A percentile compares a stretch with the other conserved stretches of the same genome.
Conservation (phyloP, 2,113 vertebrate species). For the Tenebrosternarchus preto region DNA sequence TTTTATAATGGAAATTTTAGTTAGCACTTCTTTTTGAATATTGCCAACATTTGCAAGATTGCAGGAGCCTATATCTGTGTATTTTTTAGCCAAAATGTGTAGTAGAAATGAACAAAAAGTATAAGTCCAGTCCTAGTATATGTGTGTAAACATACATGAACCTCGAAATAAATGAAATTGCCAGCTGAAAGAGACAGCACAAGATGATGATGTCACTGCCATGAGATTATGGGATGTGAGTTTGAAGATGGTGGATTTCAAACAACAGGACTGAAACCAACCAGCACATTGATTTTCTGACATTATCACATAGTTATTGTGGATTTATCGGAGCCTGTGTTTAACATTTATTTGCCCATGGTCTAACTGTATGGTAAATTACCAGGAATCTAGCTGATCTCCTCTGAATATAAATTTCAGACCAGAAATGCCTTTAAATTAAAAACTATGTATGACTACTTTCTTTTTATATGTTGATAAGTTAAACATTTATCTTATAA, state of each 20-base stretch:
- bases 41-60: too few species aligned
- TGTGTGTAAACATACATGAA: background rate
- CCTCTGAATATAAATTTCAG: background rate
- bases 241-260: constrained; percentile 49
- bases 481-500: too few species aligned
- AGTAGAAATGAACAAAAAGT: background rate
- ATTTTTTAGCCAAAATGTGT: background rate
- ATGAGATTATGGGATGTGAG: constrained; percentile 58
- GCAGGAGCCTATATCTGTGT: background rate
- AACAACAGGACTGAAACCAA: constrained; percentile 36
- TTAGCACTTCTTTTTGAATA: too few species aligned
- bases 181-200: constrained; percentile 48
- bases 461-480: too few species aligned
- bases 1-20: too few species aligned
- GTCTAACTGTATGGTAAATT: too few species aligned
- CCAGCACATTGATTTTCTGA: background rate
- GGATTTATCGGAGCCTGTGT: background rate
- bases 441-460: too few species aligned
- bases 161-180: too few species aligned
- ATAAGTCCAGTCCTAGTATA: background rate
- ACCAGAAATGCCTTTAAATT: background rate
- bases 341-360: background rate
- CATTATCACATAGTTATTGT: constrained; percentile 20
- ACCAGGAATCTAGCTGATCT: background rate
- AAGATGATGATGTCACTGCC: constrained; percentile 55